A percentile compares a stretch with the other conserved stretches of the same genome.
These are phyloP conservation scores for Hedya salicella DNA, from an alignment of 2,888 invertebrate genomes.

Conservation along the genomic window DNA sequence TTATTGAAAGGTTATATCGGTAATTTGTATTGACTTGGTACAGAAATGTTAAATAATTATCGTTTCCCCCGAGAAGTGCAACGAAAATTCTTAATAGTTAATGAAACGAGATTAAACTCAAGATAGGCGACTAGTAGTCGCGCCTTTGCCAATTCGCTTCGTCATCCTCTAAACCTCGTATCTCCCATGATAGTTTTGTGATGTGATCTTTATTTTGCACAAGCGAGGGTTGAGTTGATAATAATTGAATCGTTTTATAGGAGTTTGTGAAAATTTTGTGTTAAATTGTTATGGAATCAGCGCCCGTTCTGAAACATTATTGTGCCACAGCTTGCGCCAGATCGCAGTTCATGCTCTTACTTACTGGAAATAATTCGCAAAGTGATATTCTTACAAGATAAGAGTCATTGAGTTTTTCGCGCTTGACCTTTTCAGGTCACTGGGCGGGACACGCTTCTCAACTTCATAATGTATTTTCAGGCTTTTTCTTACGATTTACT, in stretches of 20 bases:
- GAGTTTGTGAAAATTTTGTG: constrained; percentile 5
- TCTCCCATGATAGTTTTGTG: neutral
- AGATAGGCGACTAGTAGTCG: constrained; percentile 35
- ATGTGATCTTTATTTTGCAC: constrained; percentile 1
- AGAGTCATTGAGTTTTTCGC: constrained; percentile 3
- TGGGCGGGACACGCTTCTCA: neutral
- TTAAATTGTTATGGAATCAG: constrained; percentile 31
- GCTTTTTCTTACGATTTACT: constrained; percentile 1
- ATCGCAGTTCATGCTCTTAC: constrained; percentile 18
- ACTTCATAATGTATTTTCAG: neutral
- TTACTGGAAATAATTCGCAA: constrained; percentile 26
- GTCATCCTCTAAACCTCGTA: neutral
- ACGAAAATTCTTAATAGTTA: constrained; percentile 24
- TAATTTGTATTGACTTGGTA: neutral
- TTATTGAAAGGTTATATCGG: too few relatives aligned
- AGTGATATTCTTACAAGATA: neutral
- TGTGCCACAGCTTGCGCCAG: constrained; percentile 18
- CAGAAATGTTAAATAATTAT: constrained; percentile 1
- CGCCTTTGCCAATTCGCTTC: constrained; percentile 32
- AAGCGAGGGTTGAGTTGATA: neutral
- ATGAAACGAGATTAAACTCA: constrained; percentile 30
- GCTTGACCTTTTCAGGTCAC: constrained; percentile 23
- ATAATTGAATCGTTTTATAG: neutral
- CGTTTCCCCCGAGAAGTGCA: neutral
- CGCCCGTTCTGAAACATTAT: constrained; percentile 31